These are phyloP conservation scores for Heliornis fulica DNA, from an alignment of 2,113 vertebrate species.

Conservation along the genomic window DNA sequence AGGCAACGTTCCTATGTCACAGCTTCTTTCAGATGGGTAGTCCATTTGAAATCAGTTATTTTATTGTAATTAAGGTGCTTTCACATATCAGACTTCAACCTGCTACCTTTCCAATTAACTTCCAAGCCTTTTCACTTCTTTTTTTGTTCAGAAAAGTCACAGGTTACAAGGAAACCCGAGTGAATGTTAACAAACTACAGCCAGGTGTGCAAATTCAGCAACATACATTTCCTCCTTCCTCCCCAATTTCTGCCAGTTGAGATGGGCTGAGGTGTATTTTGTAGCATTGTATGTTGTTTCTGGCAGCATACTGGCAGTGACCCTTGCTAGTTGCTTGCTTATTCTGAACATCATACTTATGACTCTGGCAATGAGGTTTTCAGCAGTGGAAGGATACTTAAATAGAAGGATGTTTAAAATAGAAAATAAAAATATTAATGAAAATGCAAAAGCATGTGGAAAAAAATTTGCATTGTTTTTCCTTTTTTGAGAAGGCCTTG, in stretches of 20 bases:
- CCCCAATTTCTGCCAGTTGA: neutral
- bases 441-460: neutral
- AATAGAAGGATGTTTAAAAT: neutral
- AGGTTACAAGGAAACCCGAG: neutral
- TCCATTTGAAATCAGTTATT: neutral
- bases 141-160: neutral
- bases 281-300: neutral
- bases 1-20: neutral
- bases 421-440: neutral
- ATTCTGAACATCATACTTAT: neutral
- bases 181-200: neutral
- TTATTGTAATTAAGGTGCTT: neutral
- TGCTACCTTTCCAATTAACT: neutral
- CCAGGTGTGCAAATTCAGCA: neutral
- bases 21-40: neutral
- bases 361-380: neutral
- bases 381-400: neutral
- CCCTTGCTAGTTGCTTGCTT: neutral
- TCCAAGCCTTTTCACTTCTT: neutral
- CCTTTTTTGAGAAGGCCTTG: neutral
- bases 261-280: neutral
- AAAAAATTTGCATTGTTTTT: neutral
- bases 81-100: neutral
- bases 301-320: neutral
- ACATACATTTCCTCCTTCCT: neutral